Evolutionary conservation across 37 sponge, comb jelly and placozoan genomes (phyloP), one percentile per base, ranked within the genome.

Genomic region (Bolinopsis microptera): DNA sequence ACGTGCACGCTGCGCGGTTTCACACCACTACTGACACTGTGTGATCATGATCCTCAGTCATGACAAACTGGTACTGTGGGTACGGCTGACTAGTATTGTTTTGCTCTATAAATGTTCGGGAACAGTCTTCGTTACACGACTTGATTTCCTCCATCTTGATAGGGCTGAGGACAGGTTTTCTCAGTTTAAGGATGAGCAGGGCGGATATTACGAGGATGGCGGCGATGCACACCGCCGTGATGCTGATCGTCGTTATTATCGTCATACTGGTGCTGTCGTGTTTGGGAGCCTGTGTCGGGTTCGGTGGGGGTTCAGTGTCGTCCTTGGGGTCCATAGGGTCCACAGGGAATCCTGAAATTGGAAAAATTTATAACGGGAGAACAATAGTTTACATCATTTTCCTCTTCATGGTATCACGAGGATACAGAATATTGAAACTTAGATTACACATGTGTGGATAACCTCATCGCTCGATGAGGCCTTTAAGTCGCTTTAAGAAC

Each of bases 221-320:
- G 36, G 80, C 32, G 80, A 77, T 77, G 80, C 80, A 77, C 35
- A 77, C 80, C 13, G 80, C 80, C 36, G 80, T 77, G 80, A 77
- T 77, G 80, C 80, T 77, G 80, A 77, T 77, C 27, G 80, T 77
- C 34, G 80, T 77, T 27, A 77, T 77, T 21, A 77, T 77, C 80
- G 80, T 77, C 80, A 77, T 77, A 36, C 61, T 48, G 61, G 61
- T 48, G 61, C 61, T 48, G 61, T 48, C 61, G 13, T 48, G 61
- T n/a, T n/a, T n/a, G n/a, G n/a, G n/a, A n/a, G n/a, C n/a, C n/a
- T n/a, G n/a, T n/a, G n/a, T n/a, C n/a, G n/a, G n/a, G n/a, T n/a
- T n/a, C n/a, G n/a, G n/a, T n/a, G n/a, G n/a, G n/a, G n/a, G n/a
- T n/a, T n/a, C n/a, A n/a, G n/a, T n/a, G n/a, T n/a, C n/a, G n/a